Evolutionary conservation across 2,113 vertebrate species (phyloP), one percentile per base, ranked within the genome.

Genomic region (Boleophthalmus pectinirostris): DNA sequence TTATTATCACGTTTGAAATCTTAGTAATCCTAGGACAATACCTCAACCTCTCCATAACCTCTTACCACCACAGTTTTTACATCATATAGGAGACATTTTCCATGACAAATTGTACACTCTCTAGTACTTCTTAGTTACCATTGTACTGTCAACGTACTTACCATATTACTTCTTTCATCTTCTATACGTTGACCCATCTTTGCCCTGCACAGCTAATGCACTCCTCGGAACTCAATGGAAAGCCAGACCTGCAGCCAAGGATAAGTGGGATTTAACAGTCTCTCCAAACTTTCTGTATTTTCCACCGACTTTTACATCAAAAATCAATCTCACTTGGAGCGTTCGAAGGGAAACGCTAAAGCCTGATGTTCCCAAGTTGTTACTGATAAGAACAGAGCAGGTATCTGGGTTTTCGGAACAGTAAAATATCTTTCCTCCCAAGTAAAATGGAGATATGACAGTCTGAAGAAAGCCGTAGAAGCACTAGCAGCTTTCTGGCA

Each of bases 331-430:
- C 61, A n/a, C 61, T 64, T 43, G 33, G 61, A 38, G 61, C 35
- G 18, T 64, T 64, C n/a, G 38, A n/a, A 18, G 33, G 61, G 61
- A 43, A 64, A 64, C 18, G 33, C 1, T 43, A 64, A 64, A 64
- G 35, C 33, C 3, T 20, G 18, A 10, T 18, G 16, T 64, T 43
- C 61, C 61, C 33, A 13, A 35, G 60, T 43, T 43, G 61, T 64
- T 43, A 12, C 38, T 13, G 33, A 64, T 43, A 64, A 43, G 29
- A 35, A 64, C 33, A 64, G 61, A 43, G 61, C 61, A 64, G 61
- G 61, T 64, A 64, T 38, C 61, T 64, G 61, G 61, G 29, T 20
- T 43, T 43, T n/a, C 18, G 61, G 61, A 64, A 64, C 33, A n/a
- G 61, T 64, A 38, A 64, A 35, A 25, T n/a, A 64, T 64, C 25